Base-by-base conservation (phyloP, 1,140 invertebrate species). In the Bilobella aurantiaca region DNA sequence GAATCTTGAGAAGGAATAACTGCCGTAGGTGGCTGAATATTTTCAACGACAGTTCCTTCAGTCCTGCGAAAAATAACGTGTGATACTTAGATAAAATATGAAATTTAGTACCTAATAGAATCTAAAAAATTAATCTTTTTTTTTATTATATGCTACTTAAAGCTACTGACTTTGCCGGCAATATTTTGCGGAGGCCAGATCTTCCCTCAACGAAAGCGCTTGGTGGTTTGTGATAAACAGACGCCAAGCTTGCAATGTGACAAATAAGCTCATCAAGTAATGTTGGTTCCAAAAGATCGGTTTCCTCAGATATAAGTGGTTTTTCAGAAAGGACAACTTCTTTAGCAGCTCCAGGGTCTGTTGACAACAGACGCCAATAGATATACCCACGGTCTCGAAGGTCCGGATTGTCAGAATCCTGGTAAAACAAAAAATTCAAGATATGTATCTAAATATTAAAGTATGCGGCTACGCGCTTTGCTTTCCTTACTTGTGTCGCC, bases 341-440 rank as follows among this genome's bases (percentile, higher is more conserved):
- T 78, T 99, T 99, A 27, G 97, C 97, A 28, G 91, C 92, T 28
- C 92, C 95, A 2, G 97, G 96, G 81, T 99, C 97, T 18, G 97
- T 99, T 53, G 95, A 98, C 18, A 99, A 80, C 27, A 99, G 81
- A 58, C 96, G 85, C 97, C 97, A 99, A 78, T 99, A 99, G 74
- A 99, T 99, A 76, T 99, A 99, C 34, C 97, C 97, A 71, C 97
- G 87, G 77, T 99, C 97, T 68, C 97, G 83, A 5, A 99, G 81
- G 80, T 99, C 97, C 0, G 97, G 97, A 80, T 99, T 99, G 77
- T 99, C 97, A n/a, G 93, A 97, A 78, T 99, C 96, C 80, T 97
- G 92, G 1, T 53, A 3, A 34, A 29, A n/a, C 34, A 58, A 47
- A 47, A 61, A 59, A 62, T 14, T n/a, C n/a, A n/a, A n/a, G 57